Percentiles rank a stretch among this genome's conserved stretches.
Conservation (phyloP, 2,113 vertebrate species). For the Circaetus cinerascens region DNA sequence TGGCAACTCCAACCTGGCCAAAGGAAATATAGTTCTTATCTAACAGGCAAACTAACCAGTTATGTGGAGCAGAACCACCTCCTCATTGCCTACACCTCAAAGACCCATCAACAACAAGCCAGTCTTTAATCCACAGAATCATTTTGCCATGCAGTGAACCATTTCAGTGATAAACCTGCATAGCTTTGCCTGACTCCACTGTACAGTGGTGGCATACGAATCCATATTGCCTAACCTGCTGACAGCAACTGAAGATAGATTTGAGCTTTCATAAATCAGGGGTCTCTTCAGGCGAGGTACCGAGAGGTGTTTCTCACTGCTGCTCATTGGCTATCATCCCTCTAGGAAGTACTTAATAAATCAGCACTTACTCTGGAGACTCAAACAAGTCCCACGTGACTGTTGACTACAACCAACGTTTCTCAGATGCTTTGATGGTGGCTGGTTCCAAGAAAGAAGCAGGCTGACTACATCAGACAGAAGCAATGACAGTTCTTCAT, state of each 20-base stretch:
- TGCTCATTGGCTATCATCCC: not conserved
- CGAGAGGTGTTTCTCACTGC: rapidly evolving
- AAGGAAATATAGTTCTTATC: not conserved
- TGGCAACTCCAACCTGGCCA: not conserved
- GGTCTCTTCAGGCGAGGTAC: not conserved
- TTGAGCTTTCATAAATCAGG: not conserved
- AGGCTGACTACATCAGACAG: not conserved
- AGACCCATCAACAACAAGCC: not conserved
- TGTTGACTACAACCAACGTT: not conserved
- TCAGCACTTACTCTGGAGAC: not conserved
- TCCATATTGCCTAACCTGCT: not conserved
- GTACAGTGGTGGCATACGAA: not conserved
- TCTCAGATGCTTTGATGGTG: not conserved
- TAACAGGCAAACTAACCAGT: not conserved
- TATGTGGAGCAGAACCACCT: not conserved
- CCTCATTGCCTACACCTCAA: not conserved
- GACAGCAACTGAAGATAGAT: not conserved
- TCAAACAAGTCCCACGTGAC: not conserved
- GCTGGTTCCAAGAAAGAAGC: not conserved
- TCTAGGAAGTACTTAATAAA: not conserved
- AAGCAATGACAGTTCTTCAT: not conserved
- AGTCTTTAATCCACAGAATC: not conserved
- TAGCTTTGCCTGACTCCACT: not conserved
- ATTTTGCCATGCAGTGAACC: not conserved
- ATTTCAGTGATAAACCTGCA: not conserved